Evolutionary conservation across 2,113 vertebrate genomes (phyloP), one percentile per base, ranked within the genome.

Genomic region (Etia nguti): DNA sequence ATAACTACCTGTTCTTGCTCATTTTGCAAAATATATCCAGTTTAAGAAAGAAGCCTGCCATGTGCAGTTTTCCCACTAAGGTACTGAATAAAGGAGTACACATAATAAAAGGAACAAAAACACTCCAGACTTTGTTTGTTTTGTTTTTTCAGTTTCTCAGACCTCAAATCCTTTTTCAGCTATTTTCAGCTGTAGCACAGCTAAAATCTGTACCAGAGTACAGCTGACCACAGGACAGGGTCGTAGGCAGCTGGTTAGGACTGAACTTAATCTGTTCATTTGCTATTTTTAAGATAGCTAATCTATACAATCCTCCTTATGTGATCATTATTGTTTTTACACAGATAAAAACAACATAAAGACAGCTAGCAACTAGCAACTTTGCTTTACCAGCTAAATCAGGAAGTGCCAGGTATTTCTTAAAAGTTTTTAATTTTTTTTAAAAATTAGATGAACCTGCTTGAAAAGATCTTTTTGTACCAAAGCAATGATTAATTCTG

Each of bases 1-100:
- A 89, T 81, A 90, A 91, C 77, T 79, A 81, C 50, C 81, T 68
- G 52, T 82, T 87, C 75, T 57, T 88, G 81, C 84, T 88, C 83
- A 80, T 89, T 83, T 62, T 85, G 81, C 50, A 88, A 89, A 87
- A 46, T 50, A 70, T 52, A 68, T 83, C 75, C 82, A 80, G 62
- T 70, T 88, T 36, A 54, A 91, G 88, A 34, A 62, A 36, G 9
- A 65, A 20, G 26, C 79, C 86, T 75, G 86, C 48, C 54, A 48
- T 79, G 56, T 65, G 73, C 57, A 59, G 59, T 65, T 85, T 88
- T 79, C 8, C 62, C 15, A 36, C 59, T 50, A 85, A 87, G 77
- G 46, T 22, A 65, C 34, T 70, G 15, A 82, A 90, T 34, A 59
- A 73, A 46, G 15, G 41, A 46, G 15, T 26, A 18, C 26, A 5